Percentiles rank a stretch among this genome's conserved stretches.
phyloP scores from a whole-genome alignment of 2,797 vertebrate species.

The Falco biarmicus region DNA sequence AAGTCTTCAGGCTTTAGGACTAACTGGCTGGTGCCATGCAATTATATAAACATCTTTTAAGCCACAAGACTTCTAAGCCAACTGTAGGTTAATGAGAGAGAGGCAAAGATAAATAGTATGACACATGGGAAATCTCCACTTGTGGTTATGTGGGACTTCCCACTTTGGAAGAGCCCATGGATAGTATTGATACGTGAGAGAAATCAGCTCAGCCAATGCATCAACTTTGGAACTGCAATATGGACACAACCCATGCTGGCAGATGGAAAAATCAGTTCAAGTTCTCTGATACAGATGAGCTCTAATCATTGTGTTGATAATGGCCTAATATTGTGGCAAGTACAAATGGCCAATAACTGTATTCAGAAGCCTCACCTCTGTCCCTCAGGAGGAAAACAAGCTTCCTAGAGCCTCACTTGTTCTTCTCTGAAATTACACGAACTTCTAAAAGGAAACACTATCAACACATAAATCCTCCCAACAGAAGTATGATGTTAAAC shows the following conservation, averaged over 20 bases:
- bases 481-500: rapidly evolving
- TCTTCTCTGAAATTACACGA: neutral
- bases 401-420: neutral
- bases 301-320: neutral
- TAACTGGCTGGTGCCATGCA: neutral
- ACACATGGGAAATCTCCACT: neutral
- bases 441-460: neutral
- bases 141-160: neutral
- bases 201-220: neutral
- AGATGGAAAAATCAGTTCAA: neutral
- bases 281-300: neutral
- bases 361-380: neutral
- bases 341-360: neutral
- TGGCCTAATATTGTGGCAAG: neutral
- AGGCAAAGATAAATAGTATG: neutral
- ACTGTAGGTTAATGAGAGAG: neutral
- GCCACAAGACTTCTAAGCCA: neutral
- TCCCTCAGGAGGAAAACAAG: neutral
- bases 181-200: rapidly evolving
- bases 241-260: neutral
- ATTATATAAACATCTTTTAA: neutral
- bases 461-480: neutral
- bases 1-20: neutral
- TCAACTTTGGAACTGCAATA: neutral
- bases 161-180: neutral